phyloP scores from a whole-genome alignment of 2,888 invertebrate species.

The Drosophila pullipes region DNA sequence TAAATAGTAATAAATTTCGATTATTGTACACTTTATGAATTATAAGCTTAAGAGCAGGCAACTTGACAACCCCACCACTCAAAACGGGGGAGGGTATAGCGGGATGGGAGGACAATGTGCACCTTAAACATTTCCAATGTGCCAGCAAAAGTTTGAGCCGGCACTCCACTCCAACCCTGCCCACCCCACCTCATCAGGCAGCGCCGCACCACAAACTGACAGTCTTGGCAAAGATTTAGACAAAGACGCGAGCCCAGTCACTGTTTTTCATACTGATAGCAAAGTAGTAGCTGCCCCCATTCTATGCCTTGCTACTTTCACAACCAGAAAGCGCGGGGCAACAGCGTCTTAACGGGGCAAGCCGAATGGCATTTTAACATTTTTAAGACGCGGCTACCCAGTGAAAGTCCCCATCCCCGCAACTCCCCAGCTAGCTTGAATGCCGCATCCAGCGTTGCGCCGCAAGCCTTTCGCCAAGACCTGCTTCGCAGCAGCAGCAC shows the following conservation, averaged over 20 bases:
- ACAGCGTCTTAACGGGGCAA: constrained; percentile 59
- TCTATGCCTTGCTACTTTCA: neutral
- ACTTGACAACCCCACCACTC: neutral
- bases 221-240: constrained; percentile 71
- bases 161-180: neutral
- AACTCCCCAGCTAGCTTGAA: neutral
- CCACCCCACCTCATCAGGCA: no score
- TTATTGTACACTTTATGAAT: constrained; percentile 85
- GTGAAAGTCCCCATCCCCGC: constrained; percentile 6
- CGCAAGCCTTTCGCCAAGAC: constrained; percentile 71
- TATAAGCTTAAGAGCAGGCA: constrained; percentile 80
- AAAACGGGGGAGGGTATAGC: constrained; percentile 17
- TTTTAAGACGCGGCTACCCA: constrained; percentile 60
- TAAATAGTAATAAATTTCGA: constrained; percentile 85
- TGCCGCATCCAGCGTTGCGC: constrained; percentile 9
- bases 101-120: constrained; percentile 33
- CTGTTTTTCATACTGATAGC: constrained; percentile 67
- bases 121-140: constrained; percentile 79
- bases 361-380: constrained; percentile 66
- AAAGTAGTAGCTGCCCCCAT: constrained; percentile 38
- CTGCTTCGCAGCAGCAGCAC: constrained; percentile 39
- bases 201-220: constrained; percentile 46
- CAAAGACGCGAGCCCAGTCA: constrained; percentile 63
- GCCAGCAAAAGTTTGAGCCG: constrained; percentile 65
- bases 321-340: constrained; percentile 6